Base-by-base conservation (phyloP, 1,140 invertebrate genomes). In the Holotrichia oblita region DNA sequence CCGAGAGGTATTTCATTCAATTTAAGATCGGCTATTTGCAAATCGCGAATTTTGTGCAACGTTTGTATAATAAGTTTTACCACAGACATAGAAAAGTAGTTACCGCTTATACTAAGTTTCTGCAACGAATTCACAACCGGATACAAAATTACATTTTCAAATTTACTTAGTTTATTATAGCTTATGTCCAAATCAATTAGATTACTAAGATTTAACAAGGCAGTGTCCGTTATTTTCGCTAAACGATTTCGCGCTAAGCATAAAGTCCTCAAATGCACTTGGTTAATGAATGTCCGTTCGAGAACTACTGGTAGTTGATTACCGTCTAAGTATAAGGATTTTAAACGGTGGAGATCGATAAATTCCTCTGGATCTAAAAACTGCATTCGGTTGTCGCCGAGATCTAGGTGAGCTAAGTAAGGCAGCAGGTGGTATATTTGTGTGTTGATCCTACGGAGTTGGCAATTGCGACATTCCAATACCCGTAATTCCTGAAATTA, bases 371-470 rank as follows among this genome's bases (percentile, higher is more conserved):
- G 87, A 80, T 91, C 90, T 69, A 96, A 86, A 86, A 94, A 94
- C 86, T 93, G 93, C 81, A 96, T 93, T 80, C 90, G 86, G 83
- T 96, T 96, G 83, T 94, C 88, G 55, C 93, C 92, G 81, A 96
- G 88, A 87, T 95, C 94, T 77, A 96, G 87, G 82, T 91, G 89
- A 80, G 90, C 90, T 77, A 94, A 86, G 81, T 91, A 90, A 78
- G 92, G 89, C 79, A 93, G 89, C 80, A 94, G 88, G 85, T 93
- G 92, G 87, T 93, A 95, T 81, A 94, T 90, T 84, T 93, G 91
- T 8, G 92, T 92, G 87, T 95, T 94, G 82, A 95, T 92, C 83
- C 92, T 90, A 83, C 89, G 89, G 79, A 96, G 85, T 55, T 90
- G 88, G 85, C 93, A 95, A 77, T 89, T 87, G 81, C 93, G 89